Evolutionary conservation across 2,888 invertebrate genomes (phyloP), one percentile per base, ranked within the genome.

Genomic region (Callimorpha dominula): DNA sequence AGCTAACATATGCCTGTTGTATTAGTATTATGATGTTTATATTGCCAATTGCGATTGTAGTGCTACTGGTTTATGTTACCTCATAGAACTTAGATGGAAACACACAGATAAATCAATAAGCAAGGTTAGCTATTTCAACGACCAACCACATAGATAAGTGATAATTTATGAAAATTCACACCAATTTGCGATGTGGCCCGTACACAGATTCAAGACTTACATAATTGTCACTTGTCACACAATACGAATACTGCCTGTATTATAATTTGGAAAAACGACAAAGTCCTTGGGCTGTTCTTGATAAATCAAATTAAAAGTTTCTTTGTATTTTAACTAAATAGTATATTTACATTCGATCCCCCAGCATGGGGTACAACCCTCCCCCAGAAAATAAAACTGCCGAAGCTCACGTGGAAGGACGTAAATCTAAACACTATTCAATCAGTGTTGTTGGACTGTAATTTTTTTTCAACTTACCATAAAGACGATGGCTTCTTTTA

Each of bases 1-100:
- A 31, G 31, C 5, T 60, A 60, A 14, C 12, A 12, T 60, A 31
- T 60, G 31, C 60, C 31, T 31, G 60, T 60, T 31, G 14, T 60
- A 60, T 60, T 60, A 31, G 14, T 20, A 60, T 60, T 60, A 31
- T 67, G 68, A 71, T 74, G 70, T 75, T 74, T 31, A 31, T 31
- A 31, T 74, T 67, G 70, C 63, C 65, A 62, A 68, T 72, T 71
- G 70, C 49, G 69, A 57, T 68, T 75, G 68, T 54, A 42, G 31
- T n/a, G 60, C n/a, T 42, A 52, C 15, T 54, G 11, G 4, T 49
- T 50, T 17, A 17, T 31, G 9, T 31, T 31, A 12, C 14, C 12
- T 31, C 57, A 11, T 60, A 60, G 12, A 12, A 31, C 31, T 20
- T 31, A 31, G 60, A 20, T 31, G 20, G 5, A 60, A 31, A 20